Evolutionary conservation across 2,113 vertebrate genomes (phyloP), one percentile per base, ranked within the genome.

Genomic region (Barbus barbus): DNA sequence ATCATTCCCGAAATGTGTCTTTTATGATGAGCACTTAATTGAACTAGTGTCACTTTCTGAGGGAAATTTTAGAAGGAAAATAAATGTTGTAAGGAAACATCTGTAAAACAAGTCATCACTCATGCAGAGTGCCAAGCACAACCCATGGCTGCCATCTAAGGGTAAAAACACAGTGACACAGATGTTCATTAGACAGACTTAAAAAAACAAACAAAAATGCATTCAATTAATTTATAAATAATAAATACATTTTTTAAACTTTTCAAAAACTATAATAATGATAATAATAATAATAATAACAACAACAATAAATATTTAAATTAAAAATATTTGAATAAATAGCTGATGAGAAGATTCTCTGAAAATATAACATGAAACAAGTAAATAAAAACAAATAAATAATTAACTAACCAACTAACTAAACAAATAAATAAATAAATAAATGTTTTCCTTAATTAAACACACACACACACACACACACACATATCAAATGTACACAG

Each of bases 111-210:
- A 78, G 63, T 33, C 20, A 33, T 60, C 56, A 28, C 38, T 24
- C 14, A 67, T n/a, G 31, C 18, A 31, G 36, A 22, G 38, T 56
- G 67, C 22, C 46, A 56, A 41, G 36, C 26, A 61, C 87, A 88
- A 90, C 65, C 77, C 79, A 84, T 86, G 85, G 31, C 86, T 92
- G 92, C 92, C 93, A 89, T 87, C 92, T 93, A 85, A 69, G 83
- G 92, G 90, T 20, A 83, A 74, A 82, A 83, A 41, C 16, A 22
- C 53, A 22, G 20, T 61, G 16, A 36, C 24, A 69, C 26, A 20
- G 9, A 38, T 14, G 24, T 28, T 26, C 4, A 63, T 14, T 28
- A 28, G 60, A 26, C 22, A 60, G 56, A 12, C 6, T 14, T 5
- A 51, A 6, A 20, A 58, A 36, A 78, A 24, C 1, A 0, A 18